phyloP scores from a whole-genome alignment of 2,888 invertebrate species.

The Dione juno region DNA sequence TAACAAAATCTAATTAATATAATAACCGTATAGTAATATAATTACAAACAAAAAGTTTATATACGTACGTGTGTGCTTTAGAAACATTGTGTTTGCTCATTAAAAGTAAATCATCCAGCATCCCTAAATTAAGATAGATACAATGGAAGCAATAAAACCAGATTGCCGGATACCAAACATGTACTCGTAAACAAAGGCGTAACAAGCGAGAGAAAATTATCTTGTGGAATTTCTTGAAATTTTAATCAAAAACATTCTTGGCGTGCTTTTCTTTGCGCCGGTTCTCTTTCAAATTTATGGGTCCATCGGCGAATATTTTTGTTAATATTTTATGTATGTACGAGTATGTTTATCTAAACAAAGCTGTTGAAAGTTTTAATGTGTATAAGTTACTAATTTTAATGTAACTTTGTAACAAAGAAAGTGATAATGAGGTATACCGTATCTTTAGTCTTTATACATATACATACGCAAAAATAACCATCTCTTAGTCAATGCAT shows the following conservation, averaged over 20 bases:
- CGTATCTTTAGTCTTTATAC: too few relatives aligned
- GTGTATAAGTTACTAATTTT: not conserved
- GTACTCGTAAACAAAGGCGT: constrained; percentile 51
- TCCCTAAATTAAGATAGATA: constrained; percentile 69
- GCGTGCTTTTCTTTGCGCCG: constrained; percentile 37
- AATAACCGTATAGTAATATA: not conserved
- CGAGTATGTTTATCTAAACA: not conserved
- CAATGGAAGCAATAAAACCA: constrained; percentile 62
- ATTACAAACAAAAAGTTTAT: constrained; percentile 1
- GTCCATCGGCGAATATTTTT: constrained; percentile 32
- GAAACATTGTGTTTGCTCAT: constrained; percentile 42
- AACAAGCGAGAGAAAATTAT: constrained; percentile 49
- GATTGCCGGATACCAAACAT: constrained; percentile 53
- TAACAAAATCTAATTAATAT: not conserved
- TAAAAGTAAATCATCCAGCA: constrained; percentile 59
- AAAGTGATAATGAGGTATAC: not conserved
- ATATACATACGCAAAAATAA: too few relatives aligned
- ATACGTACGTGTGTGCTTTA: not conserved
- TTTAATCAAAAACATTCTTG: constrained; percentile 44
- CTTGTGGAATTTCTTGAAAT: constrained; percentile 40
- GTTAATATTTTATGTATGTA: not conserved
- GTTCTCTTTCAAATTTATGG: constrained; percentile 33
- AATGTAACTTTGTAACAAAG: not conserved
- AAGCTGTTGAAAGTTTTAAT: not conserved
- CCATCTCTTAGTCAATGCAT: too few relatives aligned